A percentile compares a stretch with the other conserved stretches of the same genome.
Conservation (phyloP, 1,140 invertebrate genomes). For the Phymorhynchus buccinoides region DNA sequence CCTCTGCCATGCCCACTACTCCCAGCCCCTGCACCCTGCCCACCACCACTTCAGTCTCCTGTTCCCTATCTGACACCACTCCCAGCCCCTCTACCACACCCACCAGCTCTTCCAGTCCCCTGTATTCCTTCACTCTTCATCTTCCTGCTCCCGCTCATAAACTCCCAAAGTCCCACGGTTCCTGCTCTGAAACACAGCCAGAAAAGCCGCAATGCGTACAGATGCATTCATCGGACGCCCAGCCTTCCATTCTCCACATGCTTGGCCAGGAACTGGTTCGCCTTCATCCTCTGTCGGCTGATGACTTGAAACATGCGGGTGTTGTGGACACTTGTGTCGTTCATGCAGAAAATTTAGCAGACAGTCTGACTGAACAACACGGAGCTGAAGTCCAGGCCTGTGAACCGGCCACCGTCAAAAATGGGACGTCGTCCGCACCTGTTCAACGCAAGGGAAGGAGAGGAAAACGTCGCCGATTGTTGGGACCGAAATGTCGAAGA, state of each 20-base stretch:
- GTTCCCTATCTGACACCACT: too few species aligned
- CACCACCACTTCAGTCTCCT: too few species aligned
- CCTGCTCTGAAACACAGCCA: constrained; percentile 5
- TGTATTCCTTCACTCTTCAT: constrained; percentile 66
- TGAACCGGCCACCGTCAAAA: neutral
- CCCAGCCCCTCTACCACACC: neutral
- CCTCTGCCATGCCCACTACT: constrained; percentile 41
- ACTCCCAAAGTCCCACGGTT: constrained; percentile 55
- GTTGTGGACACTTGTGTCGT: neutral
- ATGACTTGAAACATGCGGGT: constrained; percentile 46
- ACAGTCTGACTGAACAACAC: neutral
- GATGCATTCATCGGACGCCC: constrained; percentile 69
- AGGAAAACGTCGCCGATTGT: neutral
- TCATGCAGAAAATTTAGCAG: neutral
- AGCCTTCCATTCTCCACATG: constrained; percentile 65
- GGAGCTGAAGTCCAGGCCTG: neutral
- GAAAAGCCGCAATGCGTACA: constrained; percentile 56
- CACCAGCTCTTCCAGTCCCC: constrained; percentile 34
- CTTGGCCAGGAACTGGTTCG: constrained; percentile 66
- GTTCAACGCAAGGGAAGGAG: neutral
- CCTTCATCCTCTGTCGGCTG: constrained; percentile 48
- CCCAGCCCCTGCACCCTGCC: too few species aligned
- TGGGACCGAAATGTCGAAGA: neutral
- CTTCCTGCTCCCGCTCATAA: constrained; percentile 66
- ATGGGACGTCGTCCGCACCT: neutral